Percentiles rank a stretch among this genome's conserved stretches.
Evolutionary conservation across 1,140 invertebrate genomes (phyloP).

Genomic region (Heliconius congener): DNA sequence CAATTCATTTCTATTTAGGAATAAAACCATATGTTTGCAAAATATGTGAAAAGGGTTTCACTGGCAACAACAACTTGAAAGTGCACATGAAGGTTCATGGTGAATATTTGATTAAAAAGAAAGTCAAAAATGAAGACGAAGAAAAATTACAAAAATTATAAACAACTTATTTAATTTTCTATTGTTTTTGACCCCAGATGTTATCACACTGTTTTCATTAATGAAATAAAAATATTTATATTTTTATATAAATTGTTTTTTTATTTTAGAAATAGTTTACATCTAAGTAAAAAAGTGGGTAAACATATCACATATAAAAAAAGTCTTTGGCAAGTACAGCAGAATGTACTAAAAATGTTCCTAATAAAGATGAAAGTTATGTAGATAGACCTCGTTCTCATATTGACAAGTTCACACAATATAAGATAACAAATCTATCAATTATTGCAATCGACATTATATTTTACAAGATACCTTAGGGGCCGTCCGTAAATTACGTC

Average conservation of each 20-base stretch:
- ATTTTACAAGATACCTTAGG: not conserved
- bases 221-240: conserved; percentile 33
- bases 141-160: not conserved
- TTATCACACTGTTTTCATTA: not conserved
- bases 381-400: not conserved
- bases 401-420: not conserved
- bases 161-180: not conserved
- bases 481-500: not conserved
- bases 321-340: conserved; percentile 74
- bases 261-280: conserved; percentile 68
- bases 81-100: conserved; percentile 73
- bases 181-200: not conserved
- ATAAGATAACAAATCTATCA: not conserved
- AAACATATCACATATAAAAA: conserved; percentile 77
- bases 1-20: conserved; percentile 48
- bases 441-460: not conserved
- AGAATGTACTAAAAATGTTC: not conserved
- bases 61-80: conserved; percentile 66
- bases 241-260: conserved; percentile 58
- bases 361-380: conserved; percentile 9
- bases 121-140: conserved; percentile 22
- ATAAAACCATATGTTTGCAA: conserved; percentile 70
- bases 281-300: conserved; percentile 66
- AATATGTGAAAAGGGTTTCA: conserved; percentile 63
- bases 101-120: conserved; percentile 56